Base-by-base conservation (phyloP, 2,888 invertebrate genomes). In the Diachrysia chrysitis region DNA sequence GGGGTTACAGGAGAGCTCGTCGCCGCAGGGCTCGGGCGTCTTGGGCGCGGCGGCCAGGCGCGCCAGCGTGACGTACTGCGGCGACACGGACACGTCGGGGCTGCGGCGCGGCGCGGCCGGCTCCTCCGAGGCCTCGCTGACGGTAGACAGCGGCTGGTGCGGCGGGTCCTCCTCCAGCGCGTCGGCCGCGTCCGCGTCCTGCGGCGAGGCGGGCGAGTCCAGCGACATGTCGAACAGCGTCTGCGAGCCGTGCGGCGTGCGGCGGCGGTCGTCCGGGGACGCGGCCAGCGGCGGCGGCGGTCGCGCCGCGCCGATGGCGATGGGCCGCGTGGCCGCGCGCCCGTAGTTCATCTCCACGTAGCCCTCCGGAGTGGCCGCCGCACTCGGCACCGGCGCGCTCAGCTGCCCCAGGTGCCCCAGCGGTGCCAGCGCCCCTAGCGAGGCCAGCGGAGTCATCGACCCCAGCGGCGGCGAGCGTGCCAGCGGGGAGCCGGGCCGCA, bases 141-240 rank as follows among this genome's bases (percentile, higher is more conserved):
- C 89, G 10, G 89, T 90, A 51, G 85, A 85, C 54, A 91, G 84
- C 23, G 89, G 85, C 58, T 92, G 91, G 32, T 84, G 87, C 3
- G 80, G 64, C 6, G 79, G 71, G 42, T 89, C 84, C 29, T 91
- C 91, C 21, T 83, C 84, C 14, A 84, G 70, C 4, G 88, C 87
- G 68, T 94, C 92, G 1, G 88, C 82, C 12, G 81, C 73, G 21
- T 92, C 89, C 0, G 92, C 87, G 73, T 96, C 96, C 23, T 95
- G 93, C 0, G 97, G 97, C 2, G 97, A 96, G 17, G 96, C 96
- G 0, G 97, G 97, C 76, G 97, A 97, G 85, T 97, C 97, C 55
- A 97, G 88, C 69, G 96, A 97, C 82, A 97, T 95, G 1, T 97
- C 97, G 87, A 97, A 97, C 69, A 97, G 96, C 0, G 97, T 96